These are phyloP conservation scores for Amorpha juglandis DNA, from an alignment of 2,888 invertebrate genomes.

Conservation along the genomic window DNA sequence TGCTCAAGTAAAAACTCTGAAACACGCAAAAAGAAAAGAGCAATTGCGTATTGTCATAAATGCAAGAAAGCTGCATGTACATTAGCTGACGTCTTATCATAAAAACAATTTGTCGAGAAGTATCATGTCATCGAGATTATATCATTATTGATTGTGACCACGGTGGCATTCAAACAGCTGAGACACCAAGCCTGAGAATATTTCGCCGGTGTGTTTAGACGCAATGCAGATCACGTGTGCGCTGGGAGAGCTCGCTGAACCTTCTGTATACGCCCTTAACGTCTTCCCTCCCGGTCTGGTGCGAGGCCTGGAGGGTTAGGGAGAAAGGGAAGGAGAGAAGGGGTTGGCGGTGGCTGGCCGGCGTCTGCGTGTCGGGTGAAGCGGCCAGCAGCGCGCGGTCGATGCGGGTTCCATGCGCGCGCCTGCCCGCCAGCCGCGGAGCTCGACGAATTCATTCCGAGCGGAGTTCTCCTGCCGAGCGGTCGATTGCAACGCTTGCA, in stretches of 20 bases:
- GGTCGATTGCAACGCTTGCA: conserved; percentile 64
- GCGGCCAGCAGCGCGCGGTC: conserved; percentile 28
- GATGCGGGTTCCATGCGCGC: conserved; percentile 38
- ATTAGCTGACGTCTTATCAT: neutral
- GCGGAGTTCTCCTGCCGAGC: conserved; percentile 71
- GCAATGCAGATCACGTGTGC: conserved; percentile 84
- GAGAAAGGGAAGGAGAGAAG: conserved; percentile 42
- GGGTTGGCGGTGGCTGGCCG: conserved; percentile 68
- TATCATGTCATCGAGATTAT: conserved; percentile 59
- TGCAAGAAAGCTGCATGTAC: neutral
- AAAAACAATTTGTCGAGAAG: conserved; percentile 34
- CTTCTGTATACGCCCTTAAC: conserved; percentile 71
- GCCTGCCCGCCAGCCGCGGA: conserved; percentile 33
- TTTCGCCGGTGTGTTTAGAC: conserved; percentile 82
- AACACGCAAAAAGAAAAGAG: neutral
- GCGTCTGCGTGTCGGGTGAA: conserved; percentile 74
- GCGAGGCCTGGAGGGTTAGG: conserved; percentile 16
- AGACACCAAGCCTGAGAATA: conserved; percentile 52
- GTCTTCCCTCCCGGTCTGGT: conserved; percentile 48
- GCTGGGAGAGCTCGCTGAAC: conserved; percentile 67
- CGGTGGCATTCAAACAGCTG: conserved; percentile 76
- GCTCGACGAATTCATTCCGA: conserved; percentile 62
- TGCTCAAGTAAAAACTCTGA: neutral
- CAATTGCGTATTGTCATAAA: neutral
- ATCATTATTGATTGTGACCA: conserved; percentile 72